Evolutionary conservation across 2,113 vertebrate species (phyloP), one percentile per base, ranked within the genome.

Genomic region (Python bivittatus): DNA sequence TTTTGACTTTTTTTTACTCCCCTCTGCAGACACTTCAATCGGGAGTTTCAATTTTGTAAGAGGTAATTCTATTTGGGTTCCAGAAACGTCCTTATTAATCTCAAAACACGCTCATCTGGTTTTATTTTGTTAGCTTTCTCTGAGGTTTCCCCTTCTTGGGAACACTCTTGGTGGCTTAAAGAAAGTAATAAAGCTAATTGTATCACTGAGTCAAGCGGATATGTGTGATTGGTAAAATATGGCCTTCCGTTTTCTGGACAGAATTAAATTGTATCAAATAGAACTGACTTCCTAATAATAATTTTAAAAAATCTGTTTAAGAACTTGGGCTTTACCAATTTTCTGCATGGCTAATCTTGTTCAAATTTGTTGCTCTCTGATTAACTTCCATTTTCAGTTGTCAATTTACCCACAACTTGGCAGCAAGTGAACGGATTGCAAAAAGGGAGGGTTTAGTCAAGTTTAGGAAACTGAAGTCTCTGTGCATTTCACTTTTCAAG

Each of bases 211-310:
- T 64, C 57, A 60, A 89, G 48, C 54, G 56, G 68, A 89, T 17
- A 29, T 25, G 79, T 64, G 48, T 29, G 25, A 85, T 85, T 52
- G 22, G 72, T 53, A n/a, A 84, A 79, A 92, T 88, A 33, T 38
- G 20, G 23, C 60, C 44, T 64, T 89, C 53, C 0, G 1, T 12
- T 0, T 0, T 22, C 87, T 54, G 85, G 92, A 91, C 6, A 86
- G 17, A 90, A 90, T n/a, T 17, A 88, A 42, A 88, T 93, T 27
- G 84, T 54, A 68, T 86, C 58, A 92, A 93, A 60, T 52, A 84
- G 86, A 94, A 90, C 0, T 1, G 6, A 94, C 91, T 88, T 48
- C 0, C 0, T 88, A 92, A 58, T 86, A 89, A 60, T 48, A 2
- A 22, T 38, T 52, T 58, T 54, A 57, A 60, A 85, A 58, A 2